Evolutionary conservation across 2,888 invertebrate species (phyloP).

Genomic region (Notodonta dromedarius): DNA sequence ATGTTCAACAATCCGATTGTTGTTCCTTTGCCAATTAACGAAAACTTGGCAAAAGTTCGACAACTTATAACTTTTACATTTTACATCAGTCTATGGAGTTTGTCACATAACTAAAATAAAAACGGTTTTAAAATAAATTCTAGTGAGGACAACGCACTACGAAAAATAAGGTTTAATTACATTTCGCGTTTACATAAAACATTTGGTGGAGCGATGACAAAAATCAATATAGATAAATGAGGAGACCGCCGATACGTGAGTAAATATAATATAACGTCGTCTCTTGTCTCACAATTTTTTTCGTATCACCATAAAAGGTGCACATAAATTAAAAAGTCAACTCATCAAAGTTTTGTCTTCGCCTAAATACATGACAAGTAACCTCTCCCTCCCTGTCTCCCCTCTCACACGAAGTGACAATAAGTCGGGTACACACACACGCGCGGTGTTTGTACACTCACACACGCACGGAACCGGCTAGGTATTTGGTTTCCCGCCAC

Average conservation of each 20-base stretch:
- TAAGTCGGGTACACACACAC: constrained; percentile 75
- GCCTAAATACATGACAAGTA: constrained; percentile 83
- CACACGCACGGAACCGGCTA: constrained; percentile 71
- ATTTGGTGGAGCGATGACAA: constrained; percentile 67
- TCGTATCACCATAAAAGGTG: constrained; percentile 55
- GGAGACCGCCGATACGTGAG: constrained; percentile 53
- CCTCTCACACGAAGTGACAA: constrained; percentile 81
- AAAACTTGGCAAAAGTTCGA: constrained; percentile 5
- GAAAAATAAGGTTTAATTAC: constrained; percentile 40
- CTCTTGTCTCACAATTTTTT: constrained; percentile 42
- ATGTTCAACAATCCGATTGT: no score
- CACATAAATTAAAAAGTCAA: constrained; percentile 79
- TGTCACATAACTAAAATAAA: constrained; percentile 11
- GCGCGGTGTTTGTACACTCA: constrained; percentile 73
- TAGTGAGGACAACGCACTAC: constrained; percentile 38
- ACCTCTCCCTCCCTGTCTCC: constrained; percentile 77
- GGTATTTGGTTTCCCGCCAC: constrained; percentile 84
- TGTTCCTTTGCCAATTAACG: not conserved
- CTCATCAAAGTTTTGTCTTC: constrained; percentile 79
- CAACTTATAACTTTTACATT: not conserved
- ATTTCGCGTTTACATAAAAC: constrained; percentile 60
- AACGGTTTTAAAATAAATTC: constrained; percentile 13
- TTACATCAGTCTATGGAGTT: constrained; percentile 4
- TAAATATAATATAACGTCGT: constrained; percentile 55
- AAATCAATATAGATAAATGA: constrained; percentile 70